Evolutionary conservation across 1,140 invertebrate genomes (phyloP).

Genomic region (Adoxophyes honmai): DNA sequence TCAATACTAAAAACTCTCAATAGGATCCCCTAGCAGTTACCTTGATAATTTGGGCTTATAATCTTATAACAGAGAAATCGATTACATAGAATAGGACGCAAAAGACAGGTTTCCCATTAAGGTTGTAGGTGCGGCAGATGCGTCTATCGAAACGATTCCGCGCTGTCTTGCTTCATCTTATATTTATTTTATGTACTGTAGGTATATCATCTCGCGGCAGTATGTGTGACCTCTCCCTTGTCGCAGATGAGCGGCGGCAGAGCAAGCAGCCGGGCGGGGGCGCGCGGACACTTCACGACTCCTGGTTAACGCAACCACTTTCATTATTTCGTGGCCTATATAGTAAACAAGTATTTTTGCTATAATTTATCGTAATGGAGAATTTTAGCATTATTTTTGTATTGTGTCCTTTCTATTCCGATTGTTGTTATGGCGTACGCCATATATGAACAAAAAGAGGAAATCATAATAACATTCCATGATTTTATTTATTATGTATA

Average conservation of each 20-base stretch:
- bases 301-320: background rate
- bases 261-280: background rate
- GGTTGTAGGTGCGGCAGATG: background rate
- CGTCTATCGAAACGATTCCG: too few species aligned
- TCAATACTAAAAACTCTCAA: too few species aligned
- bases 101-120: too few species aligned
- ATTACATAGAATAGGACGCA: too few species aligned
- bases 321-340: conserved; percentile 45
- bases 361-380: conserved; percentile 70
- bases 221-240: background rate
- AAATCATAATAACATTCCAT: conserved; percentile 74
- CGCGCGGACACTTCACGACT: background rate
- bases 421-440: conserved; percentile 32
- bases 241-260: background rate
- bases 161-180: too few species aligned
- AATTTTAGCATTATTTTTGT: conserved; percentile 65
- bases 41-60: too few species aligned
- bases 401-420: conserved; percentile 48
- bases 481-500: conserved; percentile 76
- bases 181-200: too few species aligned
- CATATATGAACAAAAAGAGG: conserved; percentile 38
- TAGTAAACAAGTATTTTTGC: conserved; percentile 70
- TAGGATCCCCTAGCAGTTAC: too few species aligned
- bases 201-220: too few species aligned
- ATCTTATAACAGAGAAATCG: too few species aligned